phyloP scores from a whole-genome alignment of 92 coral and sea anemone species.

The Actinernus sp. region DNA sequence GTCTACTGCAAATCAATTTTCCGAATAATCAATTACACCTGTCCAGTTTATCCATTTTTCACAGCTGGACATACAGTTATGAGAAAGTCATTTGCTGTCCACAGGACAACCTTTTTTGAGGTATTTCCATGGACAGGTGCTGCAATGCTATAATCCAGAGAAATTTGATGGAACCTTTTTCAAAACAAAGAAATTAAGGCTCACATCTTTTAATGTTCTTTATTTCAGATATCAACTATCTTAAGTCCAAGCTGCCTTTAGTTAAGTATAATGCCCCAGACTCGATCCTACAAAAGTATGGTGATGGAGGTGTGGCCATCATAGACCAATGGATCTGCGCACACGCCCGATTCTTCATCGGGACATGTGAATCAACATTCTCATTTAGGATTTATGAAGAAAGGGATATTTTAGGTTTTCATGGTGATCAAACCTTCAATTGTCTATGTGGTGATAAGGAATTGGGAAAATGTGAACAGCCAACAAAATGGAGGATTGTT shows the following conservation, averaged over 20 bases:
- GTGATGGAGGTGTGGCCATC: slow-evolving; percentile 98
- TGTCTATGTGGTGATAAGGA: slow-evolving; percentile 95
- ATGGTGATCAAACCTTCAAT: slow-evolving; percentile 92
- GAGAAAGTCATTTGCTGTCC: no score
- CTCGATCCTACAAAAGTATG: slow-evolving; percentile 67
- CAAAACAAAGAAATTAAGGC: no score
- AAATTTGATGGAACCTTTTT: no score
- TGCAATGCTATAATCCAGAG: no score
- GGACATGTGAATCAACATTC: slow-evolving; percentile 95
- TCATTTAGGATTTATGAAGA: slow-evolving; percentile 98
- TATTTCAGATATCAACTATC: slow-evolving; percentile 81
- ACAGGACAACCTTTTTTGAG: no score
- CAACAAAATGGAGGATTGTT: slow-evolving; percentile 95
- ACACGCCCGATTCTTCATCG: slow-evolving; percentile 88
- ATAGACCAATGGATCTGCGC: slow-evolving; percentile 99
- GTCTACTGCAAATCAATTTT: no score
- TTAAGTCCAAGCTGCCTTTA: slow-evolving; percentile 80
- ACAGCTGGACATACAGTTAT: no score
- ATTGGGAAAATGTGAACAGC: slow-evolving; percentile 95
- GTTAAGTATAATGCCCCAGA: slow-evolving; percentile 82
- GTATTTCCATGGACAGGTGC: no score
- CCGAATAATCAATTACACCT: no score
- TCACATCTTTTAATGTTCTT: no score
- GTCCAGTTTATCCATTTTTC: no score
- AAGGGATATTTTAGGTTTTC: slow-evolving; percentile 94